Conservation (phyloP, 2,888 invertebrate species). For the Platynereis dumerilii region DNA sequence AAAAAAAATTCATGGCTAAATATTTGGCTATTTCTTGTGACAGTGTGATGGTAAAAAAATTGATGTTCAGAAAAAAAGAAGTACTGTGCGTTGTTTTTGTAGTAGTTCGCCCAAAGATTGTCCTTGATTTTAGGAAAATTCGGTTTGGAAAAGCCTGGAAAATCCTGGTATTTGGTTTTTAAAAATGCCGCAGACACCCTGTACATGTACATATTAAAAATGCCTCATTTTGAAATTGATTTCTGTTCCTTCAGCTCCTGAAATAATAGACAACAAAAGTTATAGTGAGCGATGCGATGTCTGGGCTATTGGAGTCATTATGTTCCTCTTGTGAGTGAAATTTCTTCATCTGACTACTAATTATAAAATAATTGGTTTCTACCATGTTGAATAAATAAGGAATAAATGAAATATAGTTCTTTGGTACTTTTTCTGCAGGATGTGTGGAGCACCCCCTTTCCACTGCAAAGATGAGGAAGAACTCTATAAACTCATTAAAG, state of each 20-base stretch:
- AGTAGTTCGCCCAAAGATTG: too few relatives aligned
- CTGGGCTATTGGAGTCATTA: constrained; percentile 70
- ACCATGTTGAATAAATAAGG: not conserved
- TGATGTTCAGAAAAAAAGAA: too few relatives aligned
- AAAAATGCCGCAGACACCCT: too few relatives aligned
- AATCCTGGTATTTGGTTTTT: too few relatives aligned
- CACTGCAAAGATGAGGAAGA: constrained; percentile 49
- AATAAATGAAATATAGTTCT: not conserved
- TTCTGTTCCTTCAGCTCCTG: constrained; percentile 69
- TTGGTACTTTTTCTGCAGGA: constrained; percentile 38
- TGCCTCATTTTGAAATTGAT: too few relatives aligned
- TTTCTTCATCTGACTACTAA: not conserved
- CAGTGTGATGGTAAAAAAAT: too few relatives aligned
- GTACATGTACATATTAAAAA: too few relatives aligned
- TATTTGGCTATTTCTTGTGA: too few relatives aligned
- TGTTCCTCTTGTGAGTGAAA: constrained; percentile 65
- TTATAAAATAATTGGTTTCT: not conserved
- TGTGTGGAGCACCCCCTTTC: constrained; percentile 57
- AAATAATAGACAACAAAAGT: constrained; percentile 67
- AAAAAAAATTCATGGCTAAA: too few relatives aligned
- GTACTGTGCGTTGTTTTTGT: too few relatives aligned
- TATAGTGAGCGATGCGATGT: constrained; percentile 71
- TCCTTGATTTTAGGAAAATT: too few relatives aligned
- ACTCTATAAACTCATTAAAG: constrained; percentile 54
- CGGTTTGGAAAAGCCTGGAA: too few relatives aligned